Percentiles rank a stretch among this genome's conserved stretches.
phyloP scores from a whole-genome alignment of 2,797 vertebrate species.

The Gambusia yucatana region DNA sequence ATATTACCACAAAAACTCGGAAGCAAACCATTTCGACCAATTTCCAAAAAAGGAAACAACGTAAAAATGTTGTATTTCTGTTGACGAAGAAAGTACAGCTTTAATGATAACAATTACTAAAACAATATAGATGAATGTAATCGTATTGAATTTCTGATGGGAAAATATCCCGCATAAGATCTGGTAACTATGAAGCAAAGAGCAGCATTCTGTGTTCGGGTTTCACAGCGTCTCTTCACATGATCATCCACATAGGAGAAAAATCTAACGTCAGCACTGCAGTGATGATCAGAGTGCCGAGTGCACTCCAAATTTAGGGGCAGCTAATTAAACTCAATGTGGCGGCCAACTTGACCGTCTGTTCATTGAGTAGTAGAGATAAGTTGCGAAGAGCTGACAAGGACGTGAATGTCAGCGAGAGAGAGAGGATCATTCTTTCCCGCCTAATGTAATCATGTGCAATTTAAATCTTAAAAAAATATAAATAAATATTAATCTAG shows the following conservation, averaged over 20 bases:
- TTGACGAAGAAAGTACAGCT: neutral
- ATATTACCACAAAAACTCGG: too few relatives aligned
- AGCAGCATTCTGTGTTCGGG: neutral
- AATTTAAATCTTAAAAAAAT: neutral
- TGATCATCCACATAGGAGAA: neutral
- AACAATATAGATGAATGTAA: neutral
- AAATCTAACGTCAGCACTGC: slow-evolving; percentile 4
- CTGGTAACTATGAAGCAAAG: too few relatives aligned
- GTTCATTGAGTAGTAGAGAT: slow-evolving; percentile 16
- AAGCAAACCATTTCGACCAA: neutral
- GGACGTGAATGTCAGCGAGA: slow-evolving; percentile 4
- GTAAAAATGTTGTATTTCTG: neutral
- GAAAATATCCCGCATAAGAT: neutral
- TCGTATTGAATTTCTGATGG: neutral
- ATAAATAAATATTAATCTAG: neutral
- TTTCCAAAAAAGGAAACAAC: neutral
- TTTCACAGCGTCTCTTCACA: neutral
- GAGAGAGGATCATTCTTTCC: slow-evolving; percentile 6
- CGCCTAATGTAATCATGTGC: neutral
- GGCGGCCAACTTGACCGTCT: slow-evolving; percentile 18
- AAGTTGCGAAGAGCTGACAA: slow-evolving; percentile 22
- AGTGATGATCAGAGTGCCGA: slow-evolving; percentile 5
- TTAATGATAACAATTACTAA: neutral
- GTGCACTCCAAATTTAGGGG: slow-evolving; percentile 21
- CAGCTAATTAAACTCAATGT: slow-evolving; percentile 27